Conservation (phyloP, 2,888 invertebrate genomes). For the Ochlodes sylvanus region DNA sequence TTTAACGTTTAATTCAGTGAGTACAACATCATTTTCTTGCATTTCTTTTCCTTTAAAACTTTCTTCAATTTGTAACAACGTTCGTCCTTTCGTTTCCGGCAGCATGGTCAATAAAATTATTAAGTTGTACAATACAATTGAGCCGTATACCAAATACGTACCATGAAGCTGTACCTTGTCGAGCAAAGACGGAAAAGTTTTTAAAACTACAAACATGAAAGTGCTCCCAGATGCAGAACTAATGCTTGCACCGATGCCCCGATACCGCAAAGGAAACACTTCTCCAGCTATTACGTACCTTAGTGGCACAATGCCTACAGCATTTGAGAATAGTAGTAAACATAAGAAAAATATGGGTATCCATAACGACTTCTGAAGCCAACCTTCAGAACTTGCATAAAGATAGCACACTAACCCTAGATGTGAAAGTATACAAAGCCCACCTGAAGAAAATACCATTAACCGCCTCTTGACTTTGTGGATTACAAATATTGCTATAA, state of each 20-base stretch:
- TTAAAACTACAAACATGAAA: slow-evolving; percentile 57
- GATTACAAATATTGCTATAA: slow-evolving; percentile 59
- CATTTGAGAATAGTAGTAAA: slow-evolving; percentile 76
- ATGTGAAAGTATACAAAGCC: slow-evolving; percentile 54
- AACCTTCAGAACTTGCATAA: slow-evolving; percentile 41
- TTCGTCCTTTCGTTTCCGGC: slow-evolving; percentile 67
- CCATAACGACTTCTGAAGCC: slow-evolving; percentile 33
- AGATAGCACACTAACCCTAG: slow-evolving; percentile 55
- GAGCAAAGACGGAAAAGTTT: slow-evolving; percentile 57
- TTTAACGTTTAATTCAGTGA: background rate
- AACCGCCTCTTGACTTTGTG: slow-evolving; percentile 61
- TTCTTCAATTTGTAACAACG: slow-evolving; percentile 66
- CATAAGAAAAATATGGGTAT: slow-evolving; percentile 57
- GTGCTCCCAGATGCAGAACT: slow-evolving; percentile 58
- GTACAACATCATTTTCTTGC: background rate
- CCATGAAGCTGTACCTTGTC: slow-evolving; percentile 54
- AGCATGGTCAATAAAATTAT: slow-evolving; percentile 51
- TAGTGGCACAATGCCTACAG: slow-evolving; percentile 84
- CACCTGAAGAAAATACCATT: slow-evolving; percentile 54
- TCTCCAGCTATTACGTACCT: slow-evolving; percentile 89
- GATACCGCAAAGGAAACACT: slow-evolving; percentile 84
- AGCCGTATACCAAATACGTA: slow-evolving; percentile 54
- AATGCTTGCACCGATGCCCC: slow-evolving; percentile 81
- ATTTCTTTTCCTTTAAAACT: slow-evolving; percentile 56
- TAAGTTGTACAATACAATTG: slow-evolving; percentile 55